These are phyloP conservation scores for Torymus tubicola DNA, from an alignment of 2,888 invertebrate species.

Conservation along the genomic window DNA sequence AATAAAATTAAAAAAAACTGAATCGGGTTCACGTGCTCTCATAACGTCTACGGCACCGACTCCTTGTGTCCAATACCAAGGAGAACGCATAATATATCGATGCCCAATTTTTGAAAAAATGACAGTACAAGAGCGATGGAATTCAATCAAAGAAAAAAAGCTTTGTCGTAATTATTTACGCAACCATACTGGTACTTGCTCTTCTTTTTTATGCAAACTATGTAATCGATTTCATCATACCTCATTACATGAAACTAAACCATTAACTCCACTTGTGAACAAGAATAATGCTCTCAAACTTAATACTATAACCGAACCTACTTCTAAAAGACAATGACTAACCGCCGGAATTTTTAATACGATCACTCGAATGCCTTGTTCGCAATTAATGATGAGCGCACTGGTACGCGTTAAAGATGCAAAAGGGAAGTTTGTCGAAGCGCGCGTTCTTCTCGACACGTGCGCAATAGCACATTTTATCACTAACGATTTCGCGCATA, in stretches of 20 bases:
- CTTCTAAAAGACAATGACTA: not conserved
- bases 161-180: constrained; percentile 13
- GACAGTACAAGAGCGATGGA: not conserved
- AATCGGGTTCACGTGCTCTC: not conserved
- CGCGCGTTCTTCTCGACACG: constrained; percentile 1
- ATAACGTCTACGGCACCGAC: not conserved
- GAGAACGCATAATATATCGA: not conserved
- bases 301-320: not conserved
- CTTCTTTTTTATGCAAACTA: not conserved
- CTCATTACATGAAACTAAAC: not conserved
- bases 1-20: too few species aligned
- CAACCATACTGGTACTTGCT: not conserved
- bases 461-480: constrained; percentile 15
- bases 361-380: not conserved
- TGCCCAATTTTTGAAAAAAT: not conserved
- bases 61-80: not conserved
- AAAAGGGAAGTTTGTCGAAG: not conserved
- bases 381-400: constrained; percentile 5
- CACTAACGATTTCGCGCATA: not conserved
- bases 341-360: not conserved
- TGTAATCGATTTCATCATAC: constrained; percentile 19
- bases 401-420: not conserved
- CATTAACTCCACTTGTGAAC: not conserved
- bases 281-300: not conserved
- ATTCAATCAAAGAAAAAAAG: not conserved